A percentile compares a stretch with the other conserved stretches of the same genome.
Evolutionary conservation across 2,797 vertebrate genomes (phyloP).

Genomic region (Glossophaga mutica): DNA sequence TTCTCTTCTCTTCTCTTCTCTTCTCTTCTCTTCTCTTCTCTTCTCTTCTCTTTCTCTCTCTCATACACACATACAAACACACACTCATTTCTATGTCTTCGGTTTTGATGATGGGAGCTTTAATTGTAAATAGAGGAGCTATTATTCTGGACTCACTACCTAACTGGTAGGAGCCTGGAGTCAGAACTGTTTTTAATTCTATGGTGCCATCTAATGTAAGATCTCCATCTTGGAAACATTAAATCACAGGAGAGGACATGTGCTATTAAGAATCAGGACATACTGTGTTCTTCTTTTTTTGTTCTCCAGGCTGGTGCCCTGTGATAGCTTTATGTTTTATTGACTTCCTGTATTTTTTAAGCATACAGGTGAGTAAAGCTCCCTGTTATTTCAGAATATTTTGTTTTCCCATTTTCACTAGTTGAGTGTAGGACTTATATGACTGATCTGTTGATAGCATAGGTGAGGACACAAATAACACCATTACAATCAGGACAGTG

Average conservation of each 20-base stretch:
- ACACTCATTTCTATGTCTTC: background rate
- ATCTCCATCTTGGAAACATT: background rate
- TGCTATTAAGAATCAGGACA: background rate
- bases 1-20: background rate
- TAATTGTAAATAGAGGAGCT: background rate
- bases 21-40: too few relatives aligned
- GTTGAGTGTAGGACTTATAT: background rate
- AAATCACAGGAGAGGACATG: background rate
- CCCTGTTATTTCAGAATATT: slow-evolving; percentile 1
- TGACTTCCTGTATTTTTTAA: background rate
- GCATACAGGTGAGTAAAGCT: background rate
- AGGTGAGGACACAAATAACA: background rate
- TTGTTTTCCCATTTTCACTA: background rate
- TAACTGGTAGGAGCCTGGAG: background rate
- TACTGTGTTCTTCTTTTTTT: background rate
- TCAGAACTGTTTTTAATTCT: slow-evolving; percentile 31
- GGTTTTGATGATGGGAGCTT: background rate
- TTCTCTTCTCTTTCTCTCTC: too few relatives aligned
- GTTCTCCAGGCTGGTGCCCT: background rate
- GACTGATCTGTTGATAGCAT: background rate
- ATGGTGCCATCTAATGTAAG: background rate
- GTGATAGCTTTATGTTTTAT: background rate
- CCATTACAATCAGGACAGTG: background rate
- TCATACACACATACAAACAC: background rate
- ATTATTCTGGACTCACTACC: background rate